phyloP scores from a whole-genome alignment of 2,113 vertebrate genomes.

The Salvator merianae region DNA sequence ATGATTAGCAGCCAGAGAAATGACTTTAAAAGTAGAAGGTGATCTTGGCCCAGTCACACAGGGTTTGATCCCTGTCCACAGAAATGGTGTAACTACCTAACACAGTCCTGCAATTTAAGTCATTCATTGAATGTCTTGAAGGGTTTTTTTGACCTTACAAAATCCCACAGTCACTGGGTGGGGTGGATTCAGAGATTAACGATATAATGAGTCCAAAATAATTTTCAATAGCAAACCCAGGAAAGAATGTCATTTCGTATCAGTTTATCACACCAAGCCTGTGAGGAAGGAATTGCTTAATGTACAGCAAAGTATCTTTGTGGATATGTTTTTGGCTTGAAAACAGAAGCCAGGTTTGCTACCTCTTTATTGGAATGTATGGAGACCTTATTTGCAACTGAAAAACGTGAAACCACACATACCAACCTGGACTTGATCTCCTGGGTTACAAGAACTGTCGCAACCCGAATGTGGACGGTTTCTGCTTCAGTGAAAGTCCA shows the following conservation, averaged over 20 bases:
- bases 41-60: background rate
- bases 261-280: conserved; percentile 52
- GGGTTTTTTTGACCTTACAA: background rate
- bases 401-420: conserved; percentile 31
- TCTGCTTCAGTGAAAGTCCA: conserved; percentile 45
- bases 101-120: background rate
- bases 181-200: background rate
- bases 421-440: background rate
- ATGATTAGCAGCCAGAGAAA: background rate
- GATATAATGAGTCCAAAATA: conserved; percentile 1
- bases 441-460: conserved; percentile 3
- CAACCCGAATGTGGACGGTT: conserved; percentile 36
- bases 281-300: conserved; percentile 45
- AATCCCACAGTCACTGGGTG: background rate
- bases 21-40: background rate
- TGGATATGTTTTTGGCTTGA: conserved; percentile 19
- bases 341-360: background rate
- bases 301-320: conserved; percentile 50
- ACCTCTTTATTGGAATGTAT: conserved; percentile 19
- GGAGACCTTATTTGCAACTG: conserved; percentile 38
- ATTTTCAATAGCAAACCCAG: conserved; percentile 3
- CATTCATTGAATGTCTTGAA: background rate
- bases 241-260: conserved; percentile 26
- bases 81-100: background rate
- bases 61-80: background rate